Base-by-base conservation (phyloP, 2,888 invertebrate genomes). In the Boloria selene region DNA sequence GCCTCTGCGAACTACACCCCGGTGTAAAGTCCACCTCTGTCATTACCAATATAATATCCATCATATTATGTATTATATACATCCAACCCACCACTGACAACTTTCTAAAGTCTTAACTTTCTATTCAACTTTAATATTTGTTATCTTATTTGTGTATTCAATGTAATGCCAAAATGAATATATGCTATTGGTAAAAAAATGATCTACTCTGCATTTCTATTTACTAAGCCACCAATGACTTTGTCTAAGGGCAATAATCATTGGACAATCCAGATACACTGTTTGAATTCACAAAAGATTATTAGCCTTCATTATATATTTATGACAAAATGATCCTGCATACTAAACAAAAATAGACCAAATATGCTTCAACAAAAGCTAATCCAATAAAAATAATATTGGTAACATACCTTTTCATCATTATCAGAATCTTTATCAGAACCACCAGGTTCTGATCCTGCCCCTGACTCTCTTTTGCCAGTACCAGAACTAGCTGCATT, bases 351-450 rank as follows among this genome's bases (percentile, higher is more conserved):
- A 58, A 65, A 69, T 61, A 61, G 69, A 66, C 69, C 64, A 69
- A 53, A 51, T 61, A 16, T 49, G 44, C 18, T 61, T 67, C n/a
- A 58, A 68, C 61, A 68, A 58, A 70, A 67, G 64, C 66, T 68
- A 54, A 54, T 64, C 61, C 72, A 68, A 66, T 22, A 61, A 17
- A 61, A 49, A 49, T 42, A 60, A 26, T 38, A 16, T 4, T 47
- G 14, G 31, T 38, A 70, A 89, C 94, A 93, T 93, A 97, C 97
- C 96, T 97, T 97, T 83, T 97, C 97, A 84, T 97, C 97, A 82
- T 95, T 95, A 79, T 97, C 97, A 17, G 97, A 97, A 77, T 98
- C 97, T 77, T 96, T 95, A 80, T 96, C 97, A 38, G 95, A 95
- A 71, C 96, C 97, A 26, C 95, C 96, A 63, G 95, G 95, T 82